Conservation (phyloP, 1,140 invertebrate genomes). For the Linepithema humile region DNA sequence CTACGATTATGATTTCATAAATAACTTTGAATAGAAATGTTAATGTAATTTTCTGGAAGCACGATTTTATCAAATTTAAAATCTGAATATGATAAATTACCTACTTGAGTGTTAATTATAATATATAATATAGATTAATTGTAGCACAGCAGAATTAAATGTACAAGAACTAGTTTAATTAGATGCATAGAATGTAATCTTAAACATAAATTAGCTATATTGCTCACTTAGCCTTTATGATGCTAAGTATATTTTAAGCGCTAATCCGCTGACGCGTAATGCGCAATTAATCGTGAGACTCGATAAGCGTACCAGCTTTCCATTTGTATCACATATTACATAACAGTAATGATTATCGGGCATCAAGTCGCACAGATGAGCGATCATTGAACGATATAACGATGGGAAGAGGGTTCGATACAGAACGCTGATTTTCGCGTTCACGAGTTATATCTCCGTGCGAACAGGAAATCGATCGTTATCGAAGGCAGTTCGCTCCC, state of each 20-base stretch:
- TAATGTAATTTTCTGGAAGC: neutral
- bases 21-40: neutral
- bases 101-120: neutral
- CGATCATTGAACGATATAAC: conserved; percentile 32
- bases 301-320: conserved; percentile 17
- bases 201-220: neutral
- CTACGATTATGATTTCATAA: neutral
- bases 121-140: neutral
- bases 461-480: conserved; percentile 53
- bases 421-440: conserved; percentile 32
- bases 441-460: conserved; percentile 21
- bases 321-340: conserved; percentile 23
- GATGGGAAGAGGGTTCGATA: neutral
- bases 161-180: neutral
- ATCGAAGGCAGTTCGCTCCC: conserved; percentile 27
- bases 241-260: neutral
- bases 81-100: neutral
- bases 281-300: conserved; percentile 5
- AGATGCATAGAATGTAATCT: neutral
- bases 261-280: conserved; percentile 13
- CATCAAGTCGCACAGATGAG: conserved; percentile 1
- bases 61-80: neutral
- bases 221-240: neutral
- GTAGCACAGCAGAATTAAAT: neutral
- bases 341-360: conserved; percentile 25